Percentiles rank a stretch among this genome's conserved stretches.
Evolutionary conservation across 64 coral and sea anemone species (phyloP).

Genomic region (Cladopsammia gracilis): DNA sequence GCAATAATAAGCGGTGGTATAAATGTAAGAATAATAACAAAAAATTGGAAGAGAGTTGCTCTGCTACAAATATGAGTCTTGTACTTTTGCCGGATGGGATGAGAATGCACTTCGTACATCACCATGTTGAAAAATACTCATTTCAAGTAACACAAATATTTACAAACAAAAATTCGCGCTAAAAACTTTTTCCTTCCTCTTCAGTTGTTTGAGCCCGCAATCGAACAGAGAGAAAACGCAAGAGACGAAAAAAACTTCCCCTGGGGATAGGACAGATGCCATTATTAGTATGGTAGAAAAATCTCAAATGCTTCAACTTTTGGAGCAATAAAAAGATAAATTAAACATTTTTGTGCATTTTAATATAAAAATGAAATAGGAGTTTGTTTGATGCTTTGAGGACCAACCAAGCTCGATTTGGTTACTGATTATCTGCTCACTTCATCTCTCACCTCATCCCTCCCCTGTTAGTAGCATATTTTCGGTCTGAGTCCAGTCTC

Average conservation of each 20-base stretch:
- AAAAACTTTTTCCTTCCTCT: constrained; percentile 14
- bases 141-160: constrained; percentile 14
- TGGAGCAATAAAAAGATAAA: no score
- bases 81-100: constrained; percentile 92
- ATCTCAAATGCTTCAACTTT: no score
- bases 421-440: no score
- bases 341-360: neutral
- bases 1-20: constrained; percentile 93
- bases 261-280: neutral
- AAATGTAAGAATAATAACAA: constrained; percentile 90
- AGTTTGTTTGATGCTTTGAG: neutral
- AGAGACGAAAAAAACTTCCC: neutral
- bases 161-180: constrained; percentile 70
- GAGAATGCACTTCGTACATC: constrained; percentile 97
- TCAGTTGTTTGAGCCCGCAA: constrained; percentile 68
- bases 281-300: neutral
- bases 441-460: neutral
- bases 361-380: neutral
- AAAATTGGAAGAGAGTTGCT: constrained; percentile 94
- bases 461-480: neutral
- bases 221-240: neutral
- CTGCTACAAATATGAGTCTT: constrained; percentile 93
- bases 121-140: constrained; percentile 79
- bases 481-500: neutral
- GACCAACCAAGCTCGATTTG: no score